Conservation (phyloP, 35 echinoderm and acorn worm species). For the Strongylocentrotus purpuratus region DNA sequence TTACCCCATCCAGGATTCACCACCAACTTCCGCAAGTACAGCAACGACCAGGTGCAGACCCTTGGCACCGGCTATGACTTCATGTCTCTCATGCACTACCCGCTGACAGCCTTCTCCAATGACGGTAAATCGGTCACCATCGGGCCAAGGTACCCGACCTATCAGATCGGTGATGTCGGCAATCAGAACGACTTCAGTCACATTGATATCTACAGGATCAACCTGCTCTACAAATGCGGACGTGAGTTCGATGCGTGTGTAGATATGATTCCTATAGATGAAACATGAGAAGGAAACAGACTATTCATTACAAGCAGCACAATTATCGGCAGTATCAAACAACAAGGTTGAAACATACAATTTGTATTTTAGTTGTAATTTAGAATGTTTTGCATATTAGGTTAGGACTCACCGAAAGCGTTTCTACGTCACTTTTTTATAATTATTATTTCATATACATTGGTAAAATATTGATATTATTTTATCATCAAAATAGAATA, state of each 20-base stretch:
- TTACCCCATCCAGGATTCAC: slow-evolving; percentile 28
- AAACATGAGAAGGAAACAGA: neutral
- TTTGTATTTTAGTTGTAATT: too few relatives aligned
- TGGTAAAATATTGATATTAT: too few relatives aligned
- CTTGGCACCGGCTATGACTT: slow-evolving; percentile 84
- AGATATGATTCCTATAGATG: neutral
- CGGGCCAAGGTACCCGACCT: slow-evolving; percentile 68
- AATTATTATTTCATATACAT: too few relatives aligned
- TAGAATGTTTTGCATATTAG: too few relatives aligned
- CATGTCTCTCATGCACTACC: slow-evolving; percentile 93
- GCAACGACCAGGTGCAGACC: slow-evolving; percentile 58
- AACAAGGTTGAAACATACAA: too few relatives aligned
- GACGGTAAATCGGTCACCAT: slow-evolving; percentile 74
- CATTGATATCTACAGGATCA: slow-evolving; percentile 76
- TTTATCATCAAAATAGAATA: too few relatives aligned
- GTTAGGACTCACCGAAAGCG: too few relatives aligned
- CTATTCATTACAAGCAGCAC: neutral
- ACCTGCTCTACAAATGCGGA: slow-evolving; percentile 87
- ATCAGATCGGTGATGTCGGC: slow-evolving; percentile 56
- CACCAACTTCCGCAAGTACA: slow-evolving; percentile 81
- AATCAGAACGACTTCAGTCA: slow-evolving; percentile 87
- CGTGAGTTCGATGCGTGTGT: slow-evolving; percentile 49
- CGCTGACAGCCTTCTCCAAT: slow-evolving; percentile 78
- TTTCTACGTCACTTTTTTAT: too few relatives aligned
- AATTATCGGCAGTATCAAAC: too few relatives aligned